Evolutionary conservation across 37 sponge, comb jelly and placozoan species (phyloP), one percentile per base, ranked within the genome.

Genomic region (Dysidea cf. avara): DNA sequence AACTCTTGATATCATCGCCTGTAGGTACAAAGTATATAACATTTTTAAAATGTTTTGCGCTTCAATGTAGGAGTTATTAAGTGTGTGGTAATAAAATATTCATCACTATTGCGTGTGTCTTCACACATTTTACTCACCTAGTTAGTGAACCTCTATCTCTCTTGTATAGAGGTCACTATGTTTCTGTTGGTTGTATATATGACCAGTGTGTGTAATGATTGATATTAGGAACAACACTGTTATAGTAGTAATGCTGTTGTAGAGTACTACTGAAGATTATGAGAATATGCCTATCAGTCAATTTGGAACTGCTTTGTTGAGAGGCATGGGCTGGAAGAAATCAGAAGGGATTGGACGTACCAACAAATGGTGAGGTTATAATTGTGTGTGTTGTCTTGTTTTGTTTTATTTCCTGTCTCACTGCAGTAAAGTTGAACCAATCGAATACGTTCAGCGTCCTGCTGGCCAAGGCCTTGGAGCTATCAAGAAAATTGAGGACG

Each of bases 321-420:
- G 72, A 40, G 99, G 99, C 20, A 98, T 98, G 99, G 99, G 99
- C 0, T 98, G 99, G 99, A 81, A 81, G 68, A 69, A 86, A 28
- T 96, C 93, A 63, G 72, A 85, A 25, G 89, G 86, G 17, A 82
- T 98, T 69, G 99, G 96, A 22, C 77, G 68, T 40, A 92, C 80
- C 53, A 85, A 83, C 65, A 90, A 95, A 51, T 85, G 87, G 89
- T 87, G 32, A 86, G 86, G 9, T 24, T 34, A 34, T 28, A 7
- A 62, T 33, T 9, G 9, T 43, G 46, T 43, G 7, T 43, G 9
- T 9, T 12, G 46, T 43, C 5, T 43, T 43, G 9, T 43, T n/a
- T 7, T 50, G 55, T 70, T 24, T 47, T 48, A n/a, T 22, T 61
- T 18, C 31, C 2, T 71, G 7, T 28, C 30, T 56, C 20, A 32